Conservation (phyloP, 1,140 invertebrate species). For the Listronotus oregonensis region DNA sequence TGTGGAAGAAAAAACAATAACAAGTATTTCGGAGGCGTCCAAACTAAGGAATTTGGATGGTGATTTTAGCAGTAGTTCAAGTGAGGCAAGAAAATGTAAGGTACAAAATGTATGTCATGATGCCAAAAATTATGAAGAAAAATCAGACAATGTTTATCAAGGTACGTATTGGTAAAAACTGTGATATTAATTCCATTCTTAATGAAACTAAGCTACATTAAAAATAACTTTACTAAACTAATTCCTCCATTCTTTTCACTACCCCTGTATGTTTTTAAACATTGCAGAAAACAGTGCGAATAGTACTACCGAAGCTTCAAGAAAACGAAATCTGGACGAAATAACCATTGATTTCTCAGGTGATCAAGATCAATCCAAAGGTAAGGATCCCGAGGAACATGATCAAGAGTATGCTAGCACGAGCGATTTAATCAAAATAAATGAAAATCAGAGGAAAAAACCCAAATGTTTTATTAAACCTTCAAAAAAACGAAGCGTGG, state of each 20-base stretch:
- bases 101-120: slow-evolving; percentile 1
- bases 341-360: background rate
- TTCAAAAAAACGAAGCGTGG: too few species aligned
- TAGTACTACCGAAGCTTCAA: slow-evolving; percentile 20
- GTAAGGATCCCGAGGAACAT: background rate
- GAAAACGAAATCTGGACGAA: slow-evolving; percentile 31
- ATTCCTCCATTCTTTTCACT: too few species aligned
- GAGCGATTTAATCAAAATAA: too few species aligned
- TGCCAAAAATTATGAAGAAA: slow-evolving; percentile 19
- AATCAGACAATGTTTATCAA: too few species aligned
- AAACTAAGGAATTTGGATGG: slow-evolving; percentile 29
- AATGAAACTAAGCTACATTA: too few species aligned
- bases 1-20: slow-evolving; percentile 6
- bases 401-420: background rate
- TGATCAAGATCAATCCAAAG: too few species aligned
- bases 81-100: background rate
- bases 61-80: slow-evolving; percentile 8
- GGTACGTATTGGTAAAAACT: too few species aligned
- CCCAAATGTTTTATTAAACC: too few species aligned
- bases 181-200: too few species aligned
- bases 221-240: too few species aligned
- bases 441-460: too few species aligned
- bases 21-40: slow-evolving; percentile 31
- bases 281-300: slow-evolving; percentile 1
- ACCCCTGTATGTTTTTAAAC: too few species aligned